phyloP scores from a whole-genome alignment of 2,888 invertebrate species.

The Papilio demoleus region DNA sequence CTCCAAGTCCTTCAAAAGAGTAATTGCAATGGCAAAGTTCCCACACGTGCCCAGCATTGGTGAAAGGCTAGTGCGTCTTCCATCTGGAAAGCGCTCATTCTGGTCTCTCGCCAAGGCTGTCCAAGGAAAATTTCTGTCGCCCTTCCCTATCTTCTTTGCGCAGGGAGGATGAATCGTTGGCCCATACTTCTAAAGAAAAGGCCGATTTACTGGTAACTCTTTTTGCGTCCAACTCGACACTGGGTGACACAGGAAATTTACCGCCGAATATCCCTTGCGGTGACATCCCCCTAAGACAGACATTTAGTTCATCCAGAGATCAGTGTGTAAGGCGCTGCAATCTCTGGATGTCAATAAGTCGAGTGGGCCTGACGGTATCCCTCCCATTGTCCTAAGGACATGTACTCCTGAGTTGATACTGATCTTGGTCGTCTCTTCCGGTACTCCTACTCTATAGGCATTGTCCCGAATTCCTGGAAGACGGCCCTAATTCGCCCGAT shows the following conservation, averaged over 20 bases:
- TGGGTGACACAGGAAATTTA: not conserved
- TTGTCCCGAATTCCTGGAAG: no score
- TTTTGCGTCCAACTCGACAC: slow-evolving; percentile 6
- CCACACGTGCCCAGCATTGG: slow-evolving; percentile 13
- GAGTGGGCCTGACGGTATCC: not conserved
- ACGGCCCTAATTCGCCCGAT: no score
- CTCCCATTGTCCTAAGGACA: not conserved
- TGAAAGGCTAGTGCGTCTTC: not conserved
- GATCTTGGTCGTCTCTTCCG: no score
- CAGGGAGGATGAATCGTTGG: slow-evolving; percentile 10
- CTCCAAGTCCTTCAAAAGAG: slow-evolving; percentile 12
- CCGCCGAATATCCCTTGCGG: not conserved
- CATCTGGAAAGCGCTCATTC: slow-evolving; percentile 1
- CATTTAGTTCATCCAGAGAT: not conserved
- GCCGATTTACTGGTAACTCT: slow-evolving; percentile 21
- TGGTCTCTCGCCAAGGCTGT: slow-evolving; percentile 40
- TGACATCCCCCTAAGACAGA: not conserved
- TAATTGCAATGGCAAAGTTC: not conserved
- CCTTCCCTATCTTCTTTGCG: slow-evolving; percentile 23
- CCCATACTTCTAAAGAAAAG: slow-evolving; percentile 27
- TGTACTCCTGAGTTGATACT: not conserved
- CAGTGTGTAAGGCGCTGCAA: not conserved
- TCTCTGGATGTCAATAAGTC: not conserved
- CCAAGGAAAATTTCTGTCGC: slow-evolving; percentile 1
- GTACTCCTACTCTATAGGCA: no score